Conservation (phyloP, 35 echinoderm and acorn worm species). For the Apostichopus californicus region DNA sequence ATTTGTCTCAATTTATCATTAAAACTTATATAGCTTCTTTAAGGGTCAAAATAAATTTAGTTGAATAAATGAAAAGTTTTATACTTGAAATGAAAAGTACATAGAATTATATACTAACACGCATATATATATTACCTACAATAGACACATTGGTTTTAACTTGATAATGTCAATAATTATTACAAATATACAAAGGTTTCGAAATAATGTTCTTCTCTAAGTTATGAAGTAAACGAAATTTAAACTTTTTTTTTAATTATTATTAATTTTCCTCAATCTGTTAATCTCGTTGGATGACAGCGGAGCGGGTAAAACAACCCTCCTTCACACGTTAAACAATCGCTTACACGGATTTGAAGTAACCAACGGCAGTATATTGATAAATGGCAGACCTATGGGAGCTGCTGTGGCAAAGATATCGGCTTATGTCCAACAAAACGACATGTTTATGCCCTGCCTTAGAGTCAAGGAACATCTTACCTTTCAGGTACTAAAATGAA, state of each 20-base stretch:
- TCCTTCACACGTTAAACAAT: conserved; percentile 68
- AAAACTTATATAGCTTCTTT: too few relatives aligned
- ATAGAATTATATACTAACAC: too few relatives aligned
- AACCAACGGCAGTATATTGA: conserved; percentile 51
- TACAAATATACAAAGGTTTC: too few relatives aligned
- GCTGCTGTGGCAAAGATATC: conserved; percentile 55
- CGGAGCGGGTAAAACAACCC: conserved; percentile 80
- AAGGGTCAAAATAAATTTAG: too few relatives aligned
- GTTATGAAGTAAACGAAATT: too few relatives aligned
- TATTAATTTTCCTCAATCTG: background rate
- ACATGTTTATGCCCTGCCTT: conserved; percentile 71
- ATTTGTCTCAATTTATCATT: too few relatives aligned
- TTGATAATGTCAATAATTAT: too few relatives aligned
- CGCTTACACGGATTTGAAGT: conserved; percentile 62
- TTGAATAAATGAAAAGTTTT: too few relatives aligned
- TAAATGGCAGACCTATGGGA: conserved; percentile 61
- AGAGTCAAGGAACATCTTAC: conserved; percentile 76
- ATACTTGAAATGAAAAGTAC: too few relatives aligned
- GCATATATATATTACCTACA: too few relatives aligned
- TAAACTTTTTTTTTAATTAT: background rate
- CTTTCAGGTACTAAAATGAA: conserved; percentile 59
- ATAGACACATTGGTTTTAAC: too few relatives aligned
- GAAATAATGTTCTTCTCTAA: too few relatives aligned
- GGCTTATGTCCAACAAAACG: conserved; percentile 82
- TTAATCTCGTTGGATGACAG: background rate